phyloP scores from a whole-genome alignment of 2,113 vertebrate species.

The Scomber scombrus region DNA sequence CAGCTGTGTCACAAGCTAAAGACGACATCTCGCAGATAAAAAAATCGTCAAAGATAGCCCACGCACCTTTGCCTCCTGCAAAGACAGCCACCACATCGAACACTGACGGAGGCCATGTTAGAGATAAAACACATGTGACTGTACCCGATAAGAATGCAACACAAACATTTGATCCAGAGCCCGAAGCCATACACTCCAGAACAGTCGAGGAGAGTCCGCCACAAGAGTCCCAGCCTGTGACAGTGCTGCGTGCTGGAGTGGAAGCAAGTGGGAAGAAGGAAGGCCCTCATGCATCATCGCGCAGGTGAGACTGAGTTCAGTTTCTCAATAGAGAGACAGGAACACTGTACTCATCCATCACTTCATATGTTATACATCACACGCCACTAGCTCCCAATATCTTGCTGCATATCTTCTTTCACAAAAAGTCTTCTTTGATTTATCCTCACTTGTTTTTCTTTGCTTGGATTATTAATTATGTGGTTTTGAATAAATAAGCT shows the following conservation, averaged over 20 bases:
- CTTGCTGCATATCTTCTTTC: not conserved
- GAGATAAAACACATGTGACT: not conserved
- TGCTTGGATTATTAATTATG: not conserved
- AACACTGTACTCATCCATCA: not conserved
- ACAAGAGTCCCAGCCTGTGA: constrained; percentile 75
- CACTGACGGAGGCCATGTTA: not conserved
- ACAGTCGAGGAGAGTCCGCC: constrained; percentile 83
- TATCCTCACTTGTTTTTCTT: not conserved
- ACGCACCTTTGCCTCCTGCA: constrained; percentile 75
- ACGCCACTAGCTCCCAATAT: not conserved
- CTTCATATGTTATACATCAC: constrained; percentile 5
- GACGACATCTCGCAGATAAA: constrained; percentile 30
- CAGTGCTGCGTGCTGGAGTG: constrained; percentile 60
- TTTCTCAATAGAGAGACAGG: not conserved
- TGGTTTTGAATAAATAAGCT: not conserved
- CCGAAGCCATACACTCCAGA: constrained; percentile 58
- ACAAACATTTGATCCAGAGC: constrained; percentile 66
- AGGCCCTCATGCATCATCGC: constrained; percentile 72
- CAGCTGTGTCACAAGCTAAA: constrained; percentile 1
- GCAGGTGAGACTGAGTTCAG: constrained; percentile 68
- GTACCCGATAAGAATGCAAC: not conserved
- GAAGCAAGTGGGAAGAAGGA: constrained; percentile 63
- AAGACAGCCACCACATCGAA: not conserved
- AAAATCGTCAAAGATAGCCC: constrained; percentile 69
- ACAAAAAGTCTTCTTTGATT: not conserved